A percentile compares a stretch with the other conserved stretches of the same genome.
Conservation (phyloP, 2,888 invertebrate genomes). For the Podabrus alpinus region DNA sequence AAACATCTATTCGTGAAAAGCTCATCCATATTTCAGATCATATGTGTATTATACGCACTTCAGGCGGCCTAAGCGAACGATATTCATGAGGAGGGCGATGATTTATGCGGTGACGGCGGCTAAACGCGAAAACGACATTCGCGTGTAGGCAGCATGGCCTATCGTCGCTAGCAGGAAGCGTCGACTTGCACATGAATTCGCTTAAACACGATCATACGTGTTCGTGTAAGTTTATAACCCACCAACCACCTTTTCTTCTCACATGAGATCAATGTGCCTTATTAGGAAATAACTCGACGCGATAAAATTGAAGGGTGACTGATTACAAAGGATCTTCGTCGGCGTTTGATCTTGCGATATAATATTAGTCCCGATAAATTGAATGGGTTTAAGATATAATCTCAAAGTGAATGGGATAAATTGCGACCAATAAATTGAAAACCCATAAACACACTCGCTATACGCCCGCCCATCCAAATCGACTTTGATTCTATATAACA, state of each 20-base stretch:
- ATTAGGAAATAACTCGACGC: slow-evolving; percentile 24
- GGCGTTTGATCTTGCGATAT: slow-evolving; percentile 24
- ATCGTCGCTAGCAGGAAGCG: slow-evolving; percentile 10
- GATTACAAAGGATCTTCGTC: slow-evolving; percentile 25
- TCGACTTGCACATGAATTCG: slow-evolving; percentile 4
- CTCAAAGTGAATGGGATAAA: slow-evolving; percentile 28
- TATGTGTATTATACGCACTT: slow-evolving; percentile 46
- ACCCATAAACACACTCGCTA: slow-evolving; percentile 9
- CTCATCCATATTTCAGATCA: slow-evolving; percentile 47
- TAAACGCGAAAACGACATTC: slow-evolving; percentile 13
- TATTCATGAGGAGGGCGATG: slow-evolving; percentile 43
- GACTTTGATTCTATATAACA: slow-evolving; percentile 26
- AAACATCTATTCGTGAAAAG: slow-evolving; percentile 38
- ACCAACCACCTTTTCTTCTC: slow-evolving; percentile 8
- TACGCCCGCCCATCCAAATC: slow-evolving; percentile 14
- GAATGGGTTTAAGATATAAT: slow-evolving; percentile 35
- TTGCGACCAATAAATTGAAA: slow-evolving; percentile 23
- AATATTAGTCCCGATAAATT: slow-evolving; percentile 32
- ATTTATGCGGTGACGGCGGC: slow-evolving; percentile 40
- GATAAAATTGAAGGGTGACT: slow-evolving; percentile 21
- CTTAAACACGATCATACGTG: background rate
- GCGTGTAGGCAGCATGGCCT: slow-evolving; percentile 2
- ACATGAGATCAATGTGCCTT: slow-evolving; percentile 12
- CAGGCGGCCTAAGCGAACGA: slow-evolving; percentile 36
- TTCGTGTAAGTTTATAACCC: background rate